Percentiles rank a stretch among this genome's conserved stretches.
phyloP scores from a whole-genome alignment of 2,113 vertebrate genomes.

The Geothlypis trichas region DNA sequence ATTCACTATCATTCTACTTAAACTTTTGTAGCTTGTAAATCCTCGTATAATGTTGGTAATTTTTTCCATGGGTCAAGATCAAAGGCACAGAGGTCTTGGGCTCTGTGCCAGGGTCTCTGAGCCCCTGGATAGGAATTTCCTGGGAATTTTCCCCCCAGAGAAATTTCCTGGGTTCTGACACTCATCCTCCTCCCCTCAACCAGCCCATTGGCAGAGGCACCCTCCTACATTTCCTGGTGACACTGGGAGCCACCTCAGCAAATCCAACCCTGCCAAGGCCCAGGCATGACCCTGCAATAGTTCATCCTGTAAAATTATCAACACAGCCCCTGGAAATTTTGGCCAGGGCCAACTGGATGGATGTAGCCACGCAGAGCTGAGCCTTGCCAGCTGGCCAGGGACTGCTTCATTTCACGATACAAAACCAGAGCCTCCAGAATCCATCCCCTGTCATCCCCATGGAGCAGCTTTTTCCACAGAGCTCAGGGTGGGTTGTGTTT shows the following conservation, averaged over 20 bases:
- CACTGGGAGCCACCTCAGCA: background rate
- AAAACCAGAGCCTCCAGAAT: background rate
- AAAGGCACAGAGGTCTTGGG: too few relatives aligned
- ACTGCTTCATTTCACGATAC: background rate
- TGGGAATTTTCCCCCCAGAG: too few relatives aligned
- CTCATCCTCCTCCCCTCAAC: background rate
- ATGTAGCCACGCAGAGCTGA: accelerated
- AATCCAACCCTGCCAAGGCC: background rate
- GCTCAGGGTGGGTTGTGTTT: background rate
- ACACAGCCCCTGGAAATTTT: background rate
- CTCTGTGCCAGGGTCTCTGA: too few relatives aligned
- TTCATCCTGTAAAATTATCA: background rate
- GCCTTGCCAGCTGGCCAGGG: background rate
- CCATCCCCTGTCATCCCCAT: background rate
- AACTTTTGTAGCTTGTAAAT: too few relatives aligned
- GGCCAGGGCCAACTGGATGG: background rate
- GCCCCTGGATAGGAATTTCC: too few relatives aligned
- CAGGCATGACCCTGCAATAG: accelerated
- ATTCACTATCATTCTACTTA: too few relatives aligned
- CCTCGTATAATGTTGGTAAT: too few relatives aligned
- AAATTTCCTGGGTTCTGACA: too few relatives aligned
- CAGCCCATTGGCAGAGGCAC: background rate
- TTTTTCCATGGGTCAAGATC: too few relatives aligned
- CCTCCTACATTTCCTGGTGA: background rate
- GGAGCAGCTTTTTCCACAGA: background rate